A percentile compares a stretch with the other conserved stretches of the same genome.
These are phyloP conservation scores for Lamproptera curius DNA, from an alignment of 2,888 invertebrate species.

Conservation along the genomic window DNA sequence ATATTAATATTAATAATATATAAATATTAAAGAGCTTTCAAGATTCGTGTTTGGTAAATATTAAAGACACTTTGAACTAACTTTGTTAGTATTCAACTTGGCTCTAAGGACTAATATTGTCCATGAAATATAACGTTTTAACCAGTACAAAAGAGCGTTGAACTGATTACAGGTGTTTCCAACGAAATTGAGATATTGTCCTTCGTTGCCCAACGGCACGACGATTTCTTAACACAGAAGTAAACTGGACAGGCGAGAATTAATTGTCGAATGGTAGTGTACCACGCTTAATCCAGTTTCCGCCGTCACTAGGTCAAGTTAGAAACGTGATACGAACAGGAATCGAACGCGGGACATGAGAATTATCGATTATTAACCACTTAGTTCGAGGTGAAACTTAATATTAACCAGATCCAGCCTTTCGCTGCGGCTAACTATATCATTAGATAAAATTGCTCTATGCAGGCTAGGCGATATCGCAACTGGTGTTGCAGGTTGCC, in stretches of 20 bases:
- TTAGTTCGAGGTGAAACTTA: conserved; percentile 51
- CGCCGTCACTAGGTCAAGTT: conserved; percentile 48
- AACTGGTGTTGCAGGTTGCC: background rate
- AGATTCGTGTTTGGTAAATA: no score
- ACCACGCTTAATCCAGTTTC: conserved; percentile 40
- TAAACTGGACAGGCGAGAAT: background rate
- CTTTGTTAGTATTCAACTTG: no score
- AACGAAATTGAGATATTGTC: no score
- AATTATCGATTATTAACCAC: conserved; percentile 64
- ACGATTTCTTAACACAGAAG: background rate
- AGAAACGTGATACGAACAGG: conserved; percentile 52
- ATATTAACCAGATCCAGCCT: conserved; percentile 26
- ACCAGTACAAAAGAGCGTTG: no score
- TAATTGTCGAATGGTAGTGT: conserved; percentile 20
- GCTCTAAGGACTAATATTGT: no score
- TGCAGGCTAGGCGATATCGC: conserved; percentile 1
- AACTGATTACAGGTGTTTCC: no score
- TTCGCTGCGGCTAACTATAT: conserved; percentile 5
- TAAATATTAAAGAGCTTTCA: no score
- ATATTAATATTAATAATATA: no score
- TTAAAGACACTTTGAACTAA: no score
- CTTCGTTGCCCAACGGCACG: no score
- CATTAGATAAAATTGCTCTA: conserved; percentile 5
- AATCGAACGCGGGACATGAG: conserved; percentile 51
- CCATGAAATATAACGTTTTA: no score